Conservation (phyloP, 2,888 invertebrate species). For the Sepiola atlantica region DNA sequence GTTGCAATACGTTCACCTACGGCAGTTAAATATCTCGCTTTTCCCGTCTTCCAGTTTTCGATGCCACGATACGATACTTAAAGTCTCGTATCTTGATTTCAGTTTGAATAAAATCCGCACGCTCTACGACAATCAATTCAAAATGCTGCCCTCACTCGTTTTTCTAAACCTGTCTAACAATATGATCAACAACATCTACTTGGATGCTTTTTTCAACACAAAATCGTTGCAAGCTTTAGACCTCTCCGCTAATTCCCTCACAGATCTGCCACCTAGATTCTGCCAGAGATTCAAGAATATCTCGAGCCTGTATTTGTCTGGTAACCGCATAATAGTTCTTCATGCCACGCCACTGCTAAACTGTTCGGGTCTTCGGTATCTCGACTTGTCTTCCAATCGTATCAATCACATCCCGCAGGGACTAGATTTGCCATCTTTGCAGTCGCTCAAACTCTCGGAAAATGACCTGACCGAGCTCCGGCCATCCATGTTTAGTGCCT, state of each 20-base stretch:
- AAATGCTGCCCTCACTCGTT: not conserved
- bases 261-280: not conserved
- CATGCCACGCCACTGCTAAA: not conserved
- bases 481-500: constrained; percentile 37
- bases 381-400: constrained; percentile 23
- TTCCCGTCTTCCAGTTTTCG: not conserved
- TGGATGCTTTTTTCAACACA: constrained; percentile 1
- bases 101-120: not conserved
- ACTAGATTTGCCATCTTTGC: not conserved
- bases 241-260: not conserved
- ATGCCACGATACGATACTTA: not conserved
- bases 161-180: constrained; percentile 39
- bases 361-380: not conserved
- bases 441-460: not conserved
- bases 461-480: not conserved
- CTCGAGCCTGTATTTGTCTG: not conserved
- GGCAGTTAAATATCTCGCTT: not conserved
- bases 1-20: not conserved
- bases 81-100: not conserved
- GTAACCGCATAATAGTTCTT: not conserved
- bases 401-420: constrained; percentile 32
- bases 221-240: not conserved
- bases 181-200: not conserved
- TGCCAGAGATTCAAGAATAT: not conserved
- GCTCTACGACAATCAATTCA: not conserved